Percentiles rank a stretch among this genome's conserved stretches.
These are phyloP conservation scores for Gymnarchus niloticus DNA, from an alignment of 2,113 vertebrate genomes.

Conservation along the genomic window DNA sequence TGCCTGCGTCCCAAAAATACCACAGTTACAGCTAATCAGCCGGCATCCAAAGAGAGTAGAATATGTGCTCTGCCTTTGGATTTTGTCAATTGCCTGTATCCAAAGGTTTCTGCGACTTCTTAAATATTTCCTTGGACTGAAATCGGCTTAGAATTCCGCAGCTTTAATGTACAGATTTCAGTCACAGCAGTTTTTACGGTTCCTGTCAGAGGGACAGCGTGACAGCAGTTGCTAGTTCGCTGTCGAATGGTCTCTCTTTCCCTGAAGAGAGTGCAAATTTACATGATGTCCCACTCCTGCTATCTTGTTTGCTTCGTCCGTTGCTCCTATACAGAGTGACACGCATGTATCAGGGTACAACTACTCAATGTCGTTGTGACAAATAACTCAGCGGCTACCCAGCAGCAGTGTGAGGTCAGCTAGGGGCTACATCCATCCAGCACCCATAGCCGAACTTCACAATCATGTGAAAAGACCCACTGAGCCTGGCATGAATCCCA, in stretches of 20 bases:
- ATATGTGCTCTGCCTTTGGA: background rate
- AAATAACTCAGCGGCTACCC: no score
- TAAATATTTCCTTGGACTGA: conserved; percentile 5
- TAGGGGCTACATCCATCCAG: background rate
- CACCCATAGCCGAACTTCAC: background rate
- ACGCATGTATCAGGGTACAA: background rate
- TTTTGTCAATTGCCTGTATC: background rate
- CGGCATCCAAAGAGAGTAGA: background rate
- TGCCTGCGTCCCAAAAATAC: background rate
- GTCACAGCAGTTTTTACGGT: conserved; percentile 13
- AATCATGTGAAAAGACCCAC: background rate
- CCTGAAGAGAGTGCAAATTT: background rate
- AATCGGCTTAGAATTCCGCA: background rate
- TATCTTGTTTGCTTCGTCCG: background rate
- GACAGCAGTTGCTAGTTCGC: background rate
- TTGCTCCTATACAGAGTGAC: background rate
- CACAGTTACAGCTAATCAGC: background rate
- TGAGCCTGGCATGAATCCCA: background rate
- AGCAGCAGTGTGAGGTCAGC: no score
- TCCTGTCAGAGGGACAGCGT: background rate
- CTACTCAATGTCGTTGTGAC: background rate
- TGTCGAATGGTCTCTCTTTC: background rate
- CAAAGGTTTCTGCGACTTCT: background rate
- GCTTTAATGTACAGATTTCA: conserved; percentile 15
- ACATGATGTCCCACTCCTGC: background rate